Evolutionary conservation across 2,113 vertebrate species (phyloP).

Genomic region (Austrofundulus limnaeus): DNA sequence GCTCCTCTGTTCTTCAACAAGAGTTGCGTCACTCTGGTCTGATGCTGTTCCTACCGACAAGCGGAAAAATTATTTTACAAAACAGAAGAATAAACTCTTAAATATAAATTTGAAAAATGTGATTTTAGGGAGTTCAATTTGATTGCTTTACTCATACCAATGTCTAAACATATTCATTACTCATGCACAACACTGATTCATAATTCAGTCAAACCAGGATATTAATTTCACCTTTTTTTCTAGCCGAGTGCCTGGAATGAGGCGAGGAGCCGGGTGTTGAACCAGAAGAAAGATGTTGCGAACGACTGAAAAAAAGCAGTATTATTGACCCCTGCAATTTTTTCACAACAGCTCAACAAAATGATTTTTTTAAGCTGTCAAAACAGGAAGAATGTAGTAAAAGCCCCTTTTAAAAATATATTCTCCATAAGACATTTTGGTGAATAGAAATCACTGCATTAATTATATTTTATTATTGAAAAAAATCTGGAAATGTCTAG

Average conservation of each 20-base stretch:
- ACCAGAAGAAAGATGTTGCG: slow-evolving; percentile 77
- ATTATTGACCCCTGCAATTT: slow-evolving; percentile 57
- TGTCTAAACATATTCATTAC: neutral
- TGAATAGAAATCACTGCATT: neutral
- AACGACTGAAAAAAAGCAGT: slow-evolving; percentile 72
- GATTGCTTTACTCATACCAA: neutral
- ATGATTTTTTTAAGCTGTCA: slow-evolving; percentile 72
- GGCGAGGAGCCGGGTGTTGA: slow-evolving; percentile 82
- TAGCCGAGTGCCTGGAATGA: slow-evolving; percentile 80
- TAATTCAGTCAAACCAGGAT: neutral
- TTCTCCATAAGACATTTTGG: neutral
- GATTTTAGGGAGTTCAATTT: neutral
- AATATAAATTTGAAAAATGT: neutral
- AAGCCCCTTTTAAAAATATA: neutral
- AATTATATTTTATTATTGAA: neutral
- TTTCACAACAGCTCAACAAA: slow-evolving; percentile 80
- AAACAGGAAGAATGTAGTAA: neutral
- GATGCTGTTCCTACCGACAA: slow-evolving; percentile 47
- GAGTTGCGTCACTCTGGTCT: slow-evolving; percentile 76
- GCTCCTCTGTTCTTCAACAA: slow-evolving; percentile 79
- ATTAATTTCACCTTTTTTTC: slow-evolving; percentile 73
- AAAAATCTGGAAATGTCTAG: neutral
- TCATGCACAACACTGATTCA: neutral
- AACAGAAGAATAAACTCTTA: neutral
- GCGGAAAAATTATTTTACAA: neutral